Percentiles rank a stretch among this genome's conserved stretches.
These are phyloP conservation scores for Odontocolon sp. DNA, from an alignment of 2,888 invertebrate genomes.

Conservation along the genomic window DNA sequence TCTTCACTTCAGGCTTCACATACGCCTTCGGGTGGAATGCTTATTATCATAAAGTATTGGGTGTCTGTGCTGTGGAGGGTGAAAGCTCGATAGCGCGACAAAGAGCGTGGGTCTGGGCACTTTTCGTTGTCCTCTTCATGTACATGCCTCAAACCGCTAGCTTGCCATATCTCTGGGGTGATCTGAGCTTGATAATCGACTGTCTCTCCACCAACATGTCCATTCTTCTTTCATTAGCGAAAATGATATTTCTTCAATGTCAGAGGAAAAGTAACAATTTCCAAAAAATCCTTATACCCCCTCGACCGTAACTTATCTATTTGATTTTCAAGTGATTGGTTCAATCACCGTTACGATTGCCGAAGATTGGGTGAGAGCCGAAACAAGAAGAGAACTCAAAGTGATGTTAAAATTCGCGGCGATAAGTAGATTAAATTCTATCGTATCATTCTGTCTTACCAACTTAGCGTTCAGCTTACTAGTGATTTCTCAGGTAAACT, in stretches of 20 bases:
- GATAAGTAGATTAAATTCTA: slow-evolving; percentile 60
- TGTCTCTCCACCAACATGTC: slow-evolving; percentile 68
- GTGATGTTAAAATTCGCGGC: slow-evolving; percentile 61
- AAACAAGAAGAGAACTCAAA: slow-evolving; percentile 28
- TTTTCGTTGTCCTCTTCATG: slow-evolving; percentile 37
- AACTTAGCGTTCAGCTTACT: slow-evolving; percentile 54
- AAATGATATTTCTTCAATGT: slow-evolving; percentile 62
- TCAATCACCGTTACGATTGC: slow-evolving; percentile 19
- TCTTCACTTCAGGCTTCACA: slow-evolving; percentile 54
- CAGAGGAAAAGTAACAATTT: slow-evolving; percentile 63
- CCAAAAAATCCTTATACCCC: too few species aligned
- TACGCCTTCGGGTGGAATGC: slow-evolving; percentile 65
- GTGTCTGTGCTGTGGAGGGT: slow-evolving; percentile 35
- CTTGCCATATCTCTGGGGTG: slow-evolving; percentile 46
- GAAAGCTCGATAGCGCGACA: slow-evolving; percentile 27
- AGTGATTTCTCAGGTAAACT: slow-evolving; percentile 28
- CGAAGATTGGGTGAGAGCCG: slow-evolving; percentile 51
- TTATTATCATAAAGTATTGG: slow-evolving; percentile 61
- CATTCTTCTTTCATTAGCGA: slow-evolving; percentile 59
- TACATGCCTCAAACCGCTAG: slow-evolving; percentile 52
- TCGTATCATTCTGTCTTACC: slow-evolving; percentile 61
- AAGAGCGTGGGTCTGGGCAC: slow-evolving; percentile 33
- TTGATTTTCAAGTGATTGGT: slow-evolving; percentile 30
- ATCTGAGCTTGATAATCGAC: slow-evolving; percentile 64
- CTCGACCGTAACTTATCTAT: too few species aligned